Percentiles rank a stretch among this genome's conserved stretches.
Evolutionary conservation across 1,140 invertebrate genomes (phyloP).

Genomic region (Hyposmocoma kahamanoa): DNA sequence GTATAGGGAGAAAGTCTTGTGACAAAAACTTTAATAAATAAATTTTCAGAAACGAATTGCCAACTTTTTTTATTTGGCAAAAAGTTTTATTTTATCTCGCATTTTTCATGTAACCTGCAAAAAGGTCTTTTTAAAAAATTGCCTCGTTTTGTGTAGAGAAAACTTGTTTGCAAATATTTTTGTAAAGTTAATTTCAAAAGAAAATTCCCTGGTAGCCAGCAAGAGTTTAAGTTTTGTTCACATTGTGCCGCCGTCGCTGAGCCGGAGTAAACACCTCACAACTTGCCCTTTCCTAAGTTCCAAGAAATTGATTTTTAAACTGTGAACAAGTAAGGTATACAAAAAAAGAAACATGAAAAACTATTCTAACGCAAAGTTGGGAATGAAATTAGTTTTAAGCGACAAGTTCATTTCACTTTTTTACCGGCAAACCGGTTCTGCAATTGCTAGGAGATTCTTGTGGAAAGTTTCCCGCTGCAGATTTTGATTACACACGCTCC

Average conservation of each 20-base stretch:
- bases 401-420: slow-evolving; percentile 70
- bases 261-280: slow-evolving; percentile 49
- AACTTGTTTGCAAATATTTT: slow-evolving; percentile 44
- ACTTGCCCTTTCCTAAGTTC: slow-evolving; percentile 50
- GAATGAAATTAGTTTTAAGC: slow-evolving; percentile 70
- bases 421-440: slow-evolving; percentile 50
- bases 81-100: slow-evolving; percentile 14
- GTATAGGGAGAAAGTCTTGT: slow-evolving; percentile 13
- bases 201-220: slow-evolving; percentile 31
- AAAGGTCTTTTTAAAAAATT: slow-evolving; percentile 20
- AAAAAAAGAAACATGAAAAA: slow-evolving; percentile 53
- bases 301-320: slow-evolving; percentile 68
- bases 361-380: slow-evolving; percentile 63
- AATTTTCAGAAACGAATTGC: slow-evolving; percentile 13
- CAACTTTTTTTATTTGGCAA: slow-evolving; percentile 16
- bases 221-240: slow-evolving; percentile 40
- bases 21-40: slow-evolving; percentile 22
- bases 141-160: slow-evolving; percentile 22
- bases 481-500: slow-evolving; percentile 72
- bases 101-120: slow-evolving; percentile 22
- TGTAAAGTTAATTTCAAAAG: slow-evolving; percentile 48
- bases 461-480: slow-evolving; percentile 60
- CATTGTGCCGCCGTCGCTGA: slow-evolving; percentile 28
- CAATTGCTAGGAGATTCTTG: slow-evolving; percentile 62
- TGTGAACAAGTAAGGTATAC: slow-evolving; percentile 46